Conservation (phyloP, 2,797 vertebrate genomes). For the Sibirionetta formosa region DNA sequence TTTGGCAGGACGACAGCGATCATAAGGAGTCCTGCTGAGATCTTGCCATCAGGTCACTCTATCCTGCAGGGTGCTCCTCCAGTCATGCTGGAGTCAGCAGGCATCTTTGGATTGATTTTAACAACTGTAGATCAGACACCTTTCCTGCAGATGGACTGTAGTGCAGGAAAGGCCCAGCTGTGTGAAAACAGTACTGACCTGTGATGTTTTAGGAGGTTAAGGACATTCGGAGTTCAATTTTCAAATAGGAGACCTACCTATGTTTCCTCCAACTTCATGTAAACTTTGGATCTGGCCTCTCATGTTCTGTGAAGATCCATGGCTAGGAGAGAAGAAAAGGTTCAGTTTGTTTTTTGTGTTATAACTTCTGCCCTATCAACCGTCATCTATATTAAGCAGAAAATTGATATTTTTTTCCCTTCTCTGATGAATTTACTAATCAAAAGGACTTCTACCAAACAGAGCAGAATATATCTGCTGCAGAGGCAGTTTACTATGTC, state of each 20-base stretch:
- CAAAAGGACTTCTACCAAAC: not conserved
- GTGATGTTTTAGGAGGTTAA: not conserved
- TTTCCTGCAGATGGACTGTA: not conserved
- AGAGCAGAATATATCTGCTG: not conserved
- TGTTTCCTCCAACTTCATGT: slow-evolving; percentile 97
- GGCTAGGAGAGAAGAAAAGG: slow-evolving; percentile 63
- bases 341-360: slow-evolving; percentile 3
- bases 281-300: slow-evolving; percentile 87
- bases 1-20: not conserved
- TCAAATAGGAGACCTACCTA: slow-evolving; percentile 85
- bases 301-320: slow-evolving; percentile 70
- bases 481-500: not conserved
- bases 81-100: not conserved
- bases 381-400: not conserved
- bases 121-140: not conserved
- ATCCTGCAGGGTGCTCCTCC: not conserved
- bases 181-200: not conserved
- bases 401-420: not conserved
- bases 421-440: not conserved
- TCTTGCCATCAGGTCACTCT: not conserved
- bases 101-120: not conserved
- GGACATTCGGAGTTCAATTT: not conserved
- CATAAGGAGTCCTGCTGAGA: not conserved
- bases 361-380: not conserved
- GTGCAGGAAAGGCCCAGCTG: not conserved